Conservation (phyloP, 2,888 invertebrate species). For the Drosophila seclusa region DNA sequence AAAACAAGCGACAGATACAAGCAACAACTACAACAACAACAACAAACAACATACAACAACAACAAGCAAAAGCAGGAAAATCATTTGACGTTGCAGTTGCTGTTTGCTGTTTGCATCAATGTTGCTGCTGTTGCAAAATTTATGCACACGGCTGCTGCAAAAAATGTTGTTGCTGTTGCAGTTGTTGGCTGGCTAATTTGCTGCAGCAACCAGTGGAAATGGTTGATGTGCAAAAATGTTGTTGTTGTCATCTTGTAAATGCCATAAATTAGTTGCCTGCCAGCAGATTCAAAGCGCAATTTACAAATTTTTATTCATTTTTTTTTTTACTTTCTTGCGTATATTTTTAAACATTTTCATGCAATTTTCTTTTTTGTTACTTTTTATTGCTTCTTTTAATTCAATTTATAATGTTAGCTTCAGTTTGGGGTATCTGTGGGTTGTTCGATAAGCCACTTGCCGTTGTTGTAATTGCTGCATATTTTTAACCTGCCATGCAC, state of each 20-base stretch:
- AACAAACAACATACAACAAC: conserved; percentile 38
- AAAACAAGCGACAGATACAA: conserved; percentile 77
- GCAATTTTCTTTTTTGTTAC: conserved; percentile 23
- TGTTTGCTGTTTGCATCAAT: conserved; percentile 36
- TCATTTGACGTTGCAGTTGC: conserved; percentile 64
- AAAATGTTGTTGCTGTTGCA: conserved; percentile 43
- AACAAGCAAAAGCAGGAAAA: conserved; percentile 56
- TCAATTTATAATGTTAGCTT: conserved; percentile 59
- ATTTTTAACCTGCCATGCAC: conserved; percentile 62
- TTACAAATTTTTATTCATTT: conserved; percentile 49
- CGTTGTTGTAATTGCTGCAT: conserved; percentile 43
- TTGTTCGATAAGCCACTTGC: conserved; percentile 20
- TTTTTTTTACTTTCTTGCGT: conserved; percentile 16
- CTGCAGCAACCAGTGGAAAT: conserved; percentile 73
- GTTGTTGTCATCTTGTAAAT: conserved; percentile 71
- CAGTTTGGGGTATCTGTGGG: conserved; percentile 29
- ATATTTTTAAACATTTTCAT: conserved; percentile 29
- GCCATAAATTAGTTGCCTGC: conserved; percentile 76
- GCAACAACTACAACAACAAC: conserved; percentile 46
- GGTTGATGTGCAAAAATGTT: conserved; percentile 75
- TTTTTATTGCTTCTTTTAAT: conserved; percentile 52
- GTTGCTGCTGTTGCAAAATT: conserved; percentile 69
- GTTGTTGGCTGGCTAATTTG: conserved; percentile 67
- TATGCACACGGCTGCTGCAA: conserved; percentile 65
- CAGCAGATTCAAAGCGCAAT: conserved; percentile 69